Conservation (phyloP, 2,113 vertebrate genomes). For the Micromys minutus region DNA sequence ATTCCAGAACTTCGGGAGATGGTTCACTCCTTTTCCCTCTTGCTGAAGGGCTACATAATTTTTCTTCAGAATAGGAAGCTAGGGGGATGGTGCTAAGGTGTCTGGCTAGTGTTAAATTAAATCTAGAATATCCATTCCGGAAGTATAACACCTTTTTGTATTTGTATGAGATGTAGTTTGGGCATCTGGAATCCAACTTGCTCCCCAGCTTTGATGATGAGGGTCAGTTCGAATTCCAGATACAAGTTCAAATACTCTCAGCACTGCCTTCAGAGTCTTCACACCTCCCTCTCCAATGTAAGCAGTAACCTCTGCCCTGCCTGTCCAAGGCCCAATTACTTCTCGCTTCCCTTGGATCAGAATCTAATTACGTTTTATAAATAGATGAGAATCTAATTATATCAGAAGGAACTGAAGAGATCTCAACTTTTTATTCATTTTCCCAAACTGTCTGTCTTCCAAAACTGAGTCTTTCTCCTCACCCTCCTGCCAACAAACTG, state of each 20-base stretch:
- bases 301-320: background rate
- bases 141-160: background rate
- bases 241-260: background rate
- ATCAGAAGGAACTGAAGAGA: constrained; percentile 12
- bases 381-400: background rate
- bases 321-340: background rate
- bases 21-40: fast-evolving
- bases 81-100: background rate
- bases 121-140: background rate
- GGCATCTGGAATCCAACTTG: background rate
- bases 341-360: background rate
- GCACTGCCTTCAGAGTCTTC: background rate
- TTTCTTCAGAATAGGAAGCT: background rate
- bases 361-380: constrained; percentile 50
- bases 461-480: background rate
- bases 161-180: background rate
- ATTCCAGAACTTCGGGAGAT: background rate
- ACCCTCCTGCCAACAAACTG: background rate
- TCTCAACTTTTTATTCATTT: background rate
- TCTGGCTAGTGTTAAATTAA: background rate
- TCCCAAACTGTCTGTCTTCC: background rate
- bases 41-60: background rate
- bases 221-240: background rate
- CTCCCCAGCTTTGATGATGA: background rate
- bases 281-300: background rate